Percentiles rank a stretch among this genome's conserved stretches.
Evolutionary conservation across 2,113 vertebrate species (phyloP).

Genomic region (Agelaius phoeniceus): DNA sequence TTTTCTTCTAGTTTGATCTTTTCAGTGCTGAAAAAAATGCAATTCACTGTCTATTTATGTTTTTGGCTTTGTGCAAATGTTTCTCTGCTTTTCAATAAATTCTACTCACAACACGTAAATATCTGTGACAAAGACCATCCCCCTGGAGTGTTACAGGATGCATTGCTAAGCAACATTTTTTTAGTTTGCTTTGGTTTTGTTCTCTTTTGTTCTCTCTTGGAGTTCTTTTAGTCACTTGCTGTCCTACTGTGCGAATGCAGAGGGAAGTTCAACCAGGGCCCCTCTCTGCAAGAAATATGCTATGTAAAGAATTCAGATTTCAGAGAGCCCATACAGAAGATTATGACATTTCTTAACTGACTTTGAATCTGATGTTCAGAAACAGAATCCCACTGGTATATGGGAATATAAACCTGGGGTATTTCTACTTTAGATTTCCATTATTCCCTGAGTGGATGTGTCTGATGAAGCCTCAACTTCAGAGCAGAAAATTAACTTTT

Average conservation of each 20-base stretch:
- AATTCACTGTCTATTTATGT: neutral
- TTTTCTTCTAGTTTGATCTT: neutral
- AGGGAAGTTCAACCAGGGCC: neutral
- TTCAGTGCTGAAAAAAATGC: neutral
- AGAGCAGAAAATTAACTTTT: neutral
- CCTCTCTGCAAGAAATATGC: neutral
- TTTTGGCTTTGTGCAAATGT: neutral
- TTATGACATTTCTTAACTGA: neutral
- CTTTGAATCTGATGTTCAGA: neutral
- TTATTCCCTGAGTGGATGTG: neutral
- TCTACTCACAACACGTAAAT: neutral
- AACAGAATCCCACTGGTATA: neutral
- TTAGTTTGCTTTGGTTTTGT: slow-evolving; percentile 9
- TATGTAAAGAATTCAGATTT: neutral
- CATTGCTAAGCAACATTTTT: slow-evolving; percentile 22
- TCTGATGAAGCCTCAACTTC: neutral
- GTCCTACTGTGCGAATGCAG: neutral
- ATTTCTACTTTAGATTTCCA: neutral
- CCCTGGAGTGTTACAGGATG: neutral
- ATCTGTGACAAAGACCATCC: slow-evolving; percentile 16
- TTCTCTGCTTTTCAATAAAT: slow-evolving; percentile 6
- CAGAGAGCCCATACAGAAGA: neutral
- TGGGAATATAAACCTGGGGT: neutral
- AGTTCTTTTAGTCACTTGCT: neutral
- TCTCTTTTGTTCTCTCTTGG: neutral